A percentile compares a stretch with the other conserved stretches of the same genome.
phyloP scores from a whole-genome alignment of 2,888 invertebrate species.

The Dinocampus coccinellae region DNA sequence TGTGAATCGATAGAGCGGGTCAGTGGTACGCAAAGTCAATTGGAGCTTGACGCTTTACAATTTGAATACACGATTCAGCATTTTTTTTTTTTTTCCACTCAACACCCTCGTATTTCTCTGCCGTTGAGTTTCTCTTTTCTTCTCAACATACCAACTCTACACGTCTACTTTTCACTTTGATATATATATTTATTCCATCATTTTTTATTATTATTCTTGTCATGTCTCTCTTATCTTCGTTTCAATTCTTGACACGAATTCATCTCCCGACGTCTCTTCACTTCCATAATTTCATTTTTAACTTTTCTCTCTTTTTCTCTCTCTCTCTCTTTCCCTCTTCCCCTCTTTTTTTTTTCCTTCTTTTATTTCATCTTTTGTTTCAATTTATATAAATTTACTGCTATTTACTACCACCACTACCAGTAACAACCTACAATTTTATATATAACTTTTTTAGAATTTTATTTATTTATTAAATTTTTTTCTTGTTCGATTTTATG shows the following conservation, averaged over 20 bases:
- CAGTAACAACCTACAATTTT: too few species aligned
- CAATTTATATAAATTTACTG: not conserved
- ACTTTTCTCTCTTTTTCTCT: constrained; percentile 37
- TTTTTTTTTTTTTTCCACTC: constrained; percentile 24
- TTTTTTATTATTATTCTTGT: constrained; percentile 30
- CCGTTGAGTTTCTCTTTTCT: not conserved
- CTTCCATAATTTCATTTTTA: constrained; percentile 51
- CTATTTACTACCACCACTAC: not conserved
- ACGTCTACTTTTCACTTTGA: not conserved
- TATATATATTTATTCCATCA: not conserved
- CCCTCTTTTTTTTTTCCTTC: constrained; percentile 31
- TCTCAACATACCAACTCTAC: constrained; percentile 1
- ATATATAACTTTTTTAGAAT: too few species aligned
- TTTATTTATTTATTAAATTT: not conserved
- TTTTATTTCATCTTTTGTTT: constrained; percentile 15
- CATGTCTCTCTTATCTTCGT: constrained; percentile 46
- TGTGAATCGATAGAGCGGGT: constrained; percentile 42
- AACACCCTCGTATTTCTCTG: constrained; percentile 3
- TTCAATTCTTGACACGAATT: constrained; percentile 52
- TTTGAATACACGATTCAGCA: constrained; percentile 36
- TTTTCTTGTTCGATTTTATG: not conserved
- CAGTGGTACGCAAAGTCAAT: constrained; percentile 42
- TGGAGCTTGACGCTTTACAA: constrained; percentile 30
- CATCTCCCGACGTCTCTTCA: constrained; percentile 45
- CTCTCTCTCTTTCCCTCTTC: constrained; percentile 11